These are phyloP conservation scores for Coreius guichenoti DNA, from an alignment of 2,797 vertebrate genomes.

Conservation along the genomic window DNA sequence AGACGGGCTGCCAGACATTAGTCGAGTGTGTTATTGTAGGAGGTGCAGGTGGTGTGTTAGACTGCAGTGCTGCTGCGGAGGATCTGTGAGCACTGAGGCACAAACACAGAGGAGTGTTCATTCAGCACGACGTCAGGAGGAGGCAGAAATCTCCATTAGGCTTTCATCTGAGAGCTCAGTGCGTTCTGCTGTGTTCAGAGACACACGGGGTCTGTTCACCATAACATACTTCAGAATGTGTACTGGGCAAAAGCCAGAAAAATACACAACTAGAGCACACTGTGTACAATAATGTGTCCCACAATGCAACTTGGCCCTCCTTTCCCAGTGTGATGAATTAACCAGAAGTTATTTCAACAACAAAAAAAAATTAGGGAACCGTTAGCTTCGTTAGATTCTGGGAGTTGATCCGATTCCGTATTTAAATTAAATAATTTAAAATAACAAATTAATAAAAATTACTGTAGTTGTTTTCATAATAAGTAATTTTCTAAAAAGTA, in stretches of 20 bases:
- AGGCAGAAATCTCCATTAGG: neutral
- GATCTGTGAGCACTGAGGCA: slow-evolving; percentile 44
- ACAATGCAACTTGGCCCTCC: neutral
- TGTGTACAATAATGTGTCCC: neutral
- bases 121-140: slow-evolving; percentile 41
- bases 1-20: neutral
- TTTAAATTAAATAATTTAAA: too few species aligned
- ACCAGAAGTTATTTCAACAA: too few species aligned
- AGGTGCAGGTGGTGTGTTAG: slow-evolving; percentile 40
- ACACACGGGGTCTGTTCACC: too few species aligned
- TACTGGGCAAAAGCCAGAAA: neutral
- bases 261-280: neutral
- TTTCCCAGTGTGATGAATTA: neutral
- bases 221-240: neutral
- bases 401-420: too few species aligned
- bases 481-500: too few species aligned
- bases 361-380: neutral
- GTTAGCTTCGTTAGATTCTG: neutral
- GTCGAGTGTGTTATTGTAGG: slow-evolving; percentile 7
- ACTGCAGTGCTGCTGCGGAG: slow-evolving; percentile 49
- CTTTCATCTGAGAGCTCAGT: neutral
- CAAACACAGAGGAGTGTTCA: slow-evolving; percentile 50
- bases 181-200: neutral
- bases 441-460: too few species aligned
- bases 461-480: too few species aligned